These are phyloP conservation scores for Pseudorhombus dupliciocellatus DNA, from an alignment of 2,113 vertebrate genomes.

Conservation along the genomic window DNA sequence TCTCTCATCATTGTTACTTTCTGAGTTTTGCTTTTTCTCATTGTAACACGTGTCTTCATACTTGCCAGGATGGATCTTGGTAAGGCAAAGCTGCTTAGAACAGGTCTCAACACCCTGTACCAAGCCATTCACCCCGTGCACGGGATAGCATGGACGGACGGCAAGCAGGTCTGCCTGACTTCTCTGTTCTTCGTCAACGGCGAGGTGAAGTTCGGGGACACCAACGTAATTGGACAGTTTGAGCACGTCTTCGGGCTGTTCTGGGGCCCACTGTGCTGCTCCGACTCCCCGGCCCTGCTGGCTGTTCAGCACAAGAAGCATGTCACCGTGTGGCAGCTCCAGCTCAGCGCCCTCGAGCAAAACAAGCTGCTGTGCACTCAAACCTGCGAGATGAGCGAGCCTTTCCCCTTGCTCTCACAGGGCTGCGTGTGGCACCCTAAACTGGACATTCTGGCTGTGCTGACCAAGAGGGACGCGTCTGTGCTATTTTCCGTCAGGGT, in stretches of 20 bases:
- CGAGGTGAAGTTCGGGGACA: constrained; percentile 88
- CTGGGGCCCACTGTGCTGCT: constrained; percentile 85
- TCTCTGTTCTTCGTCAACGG: constrained; percentile 79
- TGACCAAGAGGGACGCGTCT: constrained; percentile 89
- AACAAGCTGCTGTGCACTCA: constrained; percentile 88
- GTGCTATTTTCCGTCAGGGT: constrained; percentile 85
- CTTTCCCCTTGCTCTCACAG: constrained; percentile 88
- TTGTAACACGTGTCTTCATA: background rate
- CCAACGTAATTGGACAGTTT: constrained; percentile 91
- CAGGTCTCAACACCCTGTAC: constrained; percentile 88
- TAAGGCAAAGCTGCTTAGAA: constrained; percentile 90
- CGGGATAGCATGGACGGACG: constrained; percentile 96
- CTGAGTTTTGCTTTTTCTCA: constrained; percentile 19
- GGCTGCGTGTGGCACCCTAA: constrained; percentile 96
- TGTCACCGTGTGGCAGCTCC: constrained; percentile 89
- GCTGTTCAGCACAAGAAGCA: constrained; percentile 93
- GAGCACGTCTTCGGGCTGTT: constrained; percentile 90
- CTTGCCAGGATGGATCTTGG: constrained; percentile 89
- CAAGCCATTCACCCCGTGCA: constrained; percentile 92
- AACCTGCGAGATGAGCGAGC: constrained; percentile 90
- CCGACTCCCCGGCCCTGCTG: constrained; percentile 82
- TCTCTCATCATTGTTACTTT: constrained; percentile 36
- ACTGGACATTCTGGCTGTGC: constrained; percentile 85
- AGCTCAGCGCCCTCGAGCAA: constrained; percentile 81
- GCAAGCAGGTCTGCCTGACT: constrained; percentile 90